Conservation (phyloP, 1,140 invertebrate species). For the Neomicropteryx cornuta region DNA sequence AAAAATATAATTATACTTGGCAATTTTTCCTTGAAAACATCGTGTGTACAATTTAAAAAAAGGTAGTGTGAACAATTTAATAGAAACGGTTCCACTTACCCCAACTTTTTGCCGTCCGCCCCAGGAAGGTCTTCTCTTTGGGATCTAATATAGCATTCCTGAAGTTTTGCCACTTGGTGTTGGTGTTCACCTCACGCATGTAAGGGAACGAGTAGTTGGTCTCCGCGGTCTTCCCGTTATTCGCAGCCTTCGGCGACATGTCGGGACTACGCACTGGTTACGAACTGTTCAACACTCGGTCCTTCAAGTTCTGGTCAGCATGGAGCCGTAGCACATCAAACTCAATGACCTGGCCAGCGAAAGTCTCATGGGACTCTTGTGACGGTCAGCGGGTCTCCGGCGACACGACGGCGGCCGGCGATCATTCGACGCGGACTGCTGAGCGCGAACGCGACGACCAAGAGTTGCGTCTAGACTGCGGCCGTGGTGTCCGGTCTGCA, state of each 20-base stretch:
- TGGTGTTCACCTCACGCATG: conserved; percentile 34
- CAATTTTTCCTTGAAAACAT: too few relatives aligned
- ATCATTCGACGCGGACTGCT: too few relatives aligned
- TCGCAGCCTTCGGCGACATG: conserved; percentile 10
- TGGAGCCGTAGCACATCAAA: conserved; percentile 5
- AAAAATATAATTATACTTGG: too few relatives aligned
- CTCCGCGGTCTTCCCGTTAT: conserved; percentile 5
- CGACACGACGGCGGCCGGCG: neutral
- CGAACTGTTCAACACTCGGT: too few relatives aligned
- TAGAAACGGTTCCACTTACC: conserved; percentile 45
- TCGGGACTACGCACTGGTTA: too few relatives aligned
- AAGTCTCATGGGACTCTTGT: too few relatives aligned
- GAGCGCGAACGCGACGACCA: too few relatives aligned
- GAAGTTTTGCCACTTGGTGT: conserved; percentile 44
- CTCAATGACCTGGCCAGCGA: conserved; percentile 1
- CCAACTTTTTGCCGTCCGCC: conserved; percentile 61
- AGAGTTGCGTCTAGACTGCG: too few relatives aligned
- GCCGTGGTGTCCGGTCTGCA: too few relatives aligned
- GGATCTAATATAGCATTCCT: conserved; percentile 53
- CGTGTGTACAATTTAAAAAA: too few relatives aligned
- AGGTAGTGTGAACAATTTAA: too few relatives aligned
- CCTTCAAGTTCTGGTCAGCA: conserved; percentile 19
- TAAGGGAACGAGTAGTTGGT: conserved; percentile 36
- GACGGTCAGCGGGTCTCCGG: neutral
- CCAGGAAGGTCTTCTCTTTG: conserved; percentile 50